Conservation (phyloP, 2,113 vertebrate genomes). For the Calyptommatus sinebrachiatus region DNA sequence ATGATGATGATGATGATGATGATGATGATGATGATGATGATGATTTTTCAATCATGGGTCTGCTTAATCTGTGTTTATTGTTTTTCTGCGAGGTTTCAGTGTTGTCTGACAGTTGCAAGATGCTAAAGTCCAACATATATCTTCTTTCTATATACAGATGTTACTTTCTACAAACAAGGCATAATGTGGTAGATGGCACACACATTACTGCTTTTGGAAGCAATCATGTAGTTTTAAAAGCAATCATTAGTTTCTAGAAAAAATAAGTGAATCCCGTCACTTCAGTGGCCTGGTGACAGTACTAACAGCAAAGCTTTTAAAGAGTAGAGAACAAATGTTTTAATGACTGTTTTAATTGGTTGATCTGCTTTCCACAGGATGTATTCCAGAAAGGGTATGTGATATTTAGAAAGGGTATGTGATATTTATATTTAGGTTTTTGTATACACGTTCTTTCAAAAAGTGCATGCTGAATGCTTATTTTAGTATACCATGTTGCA, state of each 20-base stretch:
- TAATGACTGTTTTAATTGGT: neutral
- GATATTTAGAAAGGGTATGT: neutral
- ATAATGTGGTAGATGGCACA: neutral
- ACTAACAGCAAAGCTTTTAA: neutral
- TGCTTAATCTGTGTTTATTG: too few species aligned
- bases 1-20: too few species aligned
- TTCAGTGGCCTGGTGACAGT: neutral
- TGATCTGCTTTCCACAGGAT: neutral
- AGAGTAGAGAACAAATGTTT: neutral
- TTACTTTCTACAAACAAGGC: neutral
- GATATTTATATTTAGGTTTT: too few species aligned
- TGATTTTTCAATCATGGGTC: too few species aligned
- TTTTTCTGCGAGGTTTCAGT: neutral
- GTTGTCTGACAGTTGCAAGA: neutral
- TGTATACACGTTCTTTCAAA: neutral
- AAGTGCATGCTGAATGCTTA: neutral
- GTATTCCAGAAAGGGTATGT: neutral
- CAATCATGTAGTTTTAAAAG: neutral
- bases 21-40: too few species aligned
- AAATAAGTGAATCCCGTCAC: too few species aligned
- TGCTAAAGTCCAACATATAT: neutral
- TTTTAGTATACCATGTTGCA: neutral
- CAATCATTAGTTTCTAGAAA: neutral
- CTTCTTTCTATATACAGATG: neutral
- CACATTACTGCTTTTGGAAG: too few species aligned